Percentiles rank a stretch among this genome's conserved stretches.
Evolutionary conservation across 2,888 invertebrate genomes (phyloP).

Genomic region (Eurytoma adleriae): DNA sequence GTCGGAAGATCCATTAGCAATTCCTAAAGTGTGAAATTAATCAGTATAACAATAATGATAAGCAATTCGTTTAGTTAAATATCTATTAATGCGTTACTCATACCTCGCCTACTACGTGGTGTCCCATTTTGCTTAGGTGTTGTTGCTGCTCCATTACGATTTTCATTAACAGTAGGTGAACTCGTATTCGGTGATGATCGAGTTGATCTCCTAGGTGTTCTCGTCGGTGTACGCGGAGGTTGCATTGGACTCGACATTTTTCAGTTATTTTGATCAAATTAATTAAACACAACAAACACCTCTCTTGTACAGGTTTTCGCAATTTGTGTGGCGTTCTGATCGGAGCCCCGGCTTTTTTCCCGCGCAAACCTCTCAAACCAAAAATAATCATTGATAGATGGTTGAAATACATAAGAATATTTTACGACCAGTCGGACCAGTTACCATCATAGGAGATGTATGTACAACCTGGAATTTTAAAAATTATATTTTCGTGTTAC

Average conservation of each 20-base stretch:
- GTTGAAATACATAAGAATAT: no score
- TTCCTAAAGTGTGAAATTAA: slow-evolving; percentile 27
- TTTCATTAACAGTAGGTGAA: slow-evolving; percentile 54
- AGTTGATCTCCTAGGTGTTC: slow-evolving; percentile 60
- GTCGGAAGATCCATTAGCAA: slow-evolving; percentile 60
- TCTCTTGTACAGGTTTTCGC: no score
- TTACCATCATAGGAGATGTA: no score
- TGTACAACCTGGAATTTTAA: no score
- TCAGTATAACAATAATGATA: background rate
- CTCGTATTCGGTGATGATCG: slow-evolving; percentile 62
- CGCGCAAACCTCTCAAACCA: no score
- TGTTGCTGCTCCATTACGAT: slow-evolving; percentile 56
- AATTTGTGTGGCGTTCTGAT: no score
- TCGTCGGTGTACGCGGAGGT: slow-evolving; percentile 66
- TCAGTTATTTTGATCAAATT: background rate
- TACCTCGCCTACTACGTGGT: slow-evolving; percentile 53
- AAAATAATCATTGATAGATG: no score
- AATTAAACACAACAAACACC: background rate
- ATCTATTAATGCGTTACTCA: no score
- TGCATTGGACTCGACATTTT: slow-evolving; percentile 71
- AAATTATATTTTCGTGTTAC: no score
- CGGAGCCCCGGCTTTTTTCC: no score
- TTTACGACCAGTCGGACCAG: no score
- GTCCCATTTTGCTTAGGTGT: slow-evolving; percentile 57
- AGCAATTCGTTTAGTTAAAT: background rate